A percentile compares a stretch with the other conserved stretches of the same genome.
Evolutionary conservation across 2,797 vertebrate genomes (phyloP).

Genomic region (Anguilla pacifica): DNA sequence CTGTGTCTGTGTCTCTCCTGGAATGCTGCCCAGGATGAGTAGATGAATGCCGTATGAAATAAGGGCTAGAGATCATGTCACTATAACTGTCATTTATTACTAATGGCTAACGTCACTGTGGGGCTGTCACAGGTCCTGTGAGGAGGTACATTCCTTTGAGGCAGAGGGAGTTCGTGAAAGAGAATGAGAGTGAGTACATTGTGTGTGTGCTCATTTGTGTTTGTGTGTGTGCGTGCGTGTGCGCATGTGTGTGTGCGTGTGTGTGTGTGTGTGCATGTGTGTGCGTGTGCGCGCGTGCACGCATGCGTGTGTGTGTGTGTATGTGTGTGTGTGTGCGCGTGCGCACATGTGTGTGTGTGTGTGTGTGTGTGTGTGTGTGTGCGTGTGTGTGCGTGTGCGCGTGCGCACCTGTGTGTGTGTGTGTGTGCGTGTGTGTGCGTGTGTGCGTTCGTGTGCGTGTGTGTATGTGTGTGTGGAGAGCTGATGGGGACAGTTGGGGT

Average conservation of each 20-base stretch:
- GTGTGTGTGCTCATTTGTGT: not conserved
- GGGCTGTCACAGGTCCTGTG: not conserved
- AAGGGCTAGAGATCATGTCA: not conserved
- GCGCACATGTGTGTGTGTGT: slow-evolving; percentile 28
- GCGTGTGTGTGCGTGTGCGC: slow-evolving; percentile 25
- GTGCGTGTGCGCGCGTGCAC: slow-evolving; percentile 28
- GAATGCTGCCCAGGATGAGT: not conserved
- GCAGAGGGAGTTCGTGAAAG: not conserved
- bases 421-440: slow-evolving; percentile 30
- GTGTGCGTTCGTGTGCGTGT: slow-evolving; percentile 29
- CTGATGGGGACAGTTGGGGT: not conserved
- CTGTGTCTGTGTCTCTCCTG: not conserved
- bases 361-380: slow-evolving; percentile 30
- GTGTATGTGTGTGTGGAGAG: slow-evolving; percentile 31
- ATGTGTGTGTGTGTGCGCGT: slow-evolving; percentile 31
- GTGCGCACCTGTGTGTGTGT: slow-evolving; percentile 30
- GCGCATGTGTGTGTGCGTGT: slow-evolving; percentile 32
- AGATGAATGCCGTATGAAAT: not conserved
- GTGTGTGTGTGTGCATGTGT: slow-evolving; percentile 28
- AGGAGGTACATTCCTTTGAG: not conserved
- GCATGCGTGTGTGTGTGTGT: slow-evolving; percentile 29
- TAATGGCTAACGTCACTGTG: not conserved
- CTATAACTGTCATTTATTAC: not conserved
- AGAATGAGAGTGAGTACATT: slow-evolving; percentile 23
- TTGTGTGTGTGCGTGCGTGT: slow-evolving; percentile 30